Base-by-base conservation (phyloP, 2,113 vertebrate species). In the Nesoenas mayeri region DNA sequence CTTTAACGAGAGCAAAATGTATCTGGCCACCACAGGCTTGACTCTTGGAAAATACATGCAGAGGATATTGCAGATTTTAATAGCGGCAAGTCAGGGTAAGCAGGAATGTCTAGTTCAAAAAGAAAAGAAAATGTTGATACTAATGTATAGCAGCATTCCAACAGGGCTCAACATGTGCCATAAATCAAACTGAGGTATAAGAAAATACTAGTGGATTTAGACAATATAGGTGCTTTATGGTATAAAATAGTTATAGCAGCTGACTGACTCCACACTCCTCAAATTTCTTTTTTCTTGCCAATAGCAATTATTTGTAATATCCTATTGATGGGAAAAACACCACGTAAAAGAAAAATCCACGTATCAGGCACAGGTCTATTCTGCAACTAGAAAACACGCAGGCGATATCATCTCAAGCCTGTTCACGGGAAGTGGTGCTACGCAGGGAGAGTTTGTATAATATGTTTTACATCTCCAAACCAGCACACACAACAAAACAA, bases 361-460 rank as follows among this genome's bases (percentile, higher is more conserved):
- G 0, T 6, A 31, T 34, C 14, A 20, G 44, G n/a, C 42, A 64
- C 22, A 65, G 10, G 14, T n/a, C 48, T 21, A 31, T 53, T 57
- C 42, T 28, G 44, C 20, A 81, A 4, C 9, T 12, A 20, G 38
- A 40, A 66, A 82, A 67, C 0, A 6, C 11, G 15, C 7, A 3
- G 0, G 11, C 0, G 2, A 4, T 11, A 20, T 1, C 1, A 0
- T 6, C 57, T 20, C 14, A 2, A 0, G 5, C 18, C 2, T 2
- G 47, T 26, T 32, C 11, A 4, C 0, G 31, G n/a, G 4, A 74
- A 53, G 31, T 1, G 5, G 18, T 3, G 2, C 28, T 2, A 2
- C 0, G 21, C 25, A 53, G 36, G 29, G n/a, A 9, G 17, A 24
- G 51, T 24, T 19, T 9, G 2, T 3, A 19, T 19, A 47, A 47